Base-by-base conservation (phyloP, 2,888 invertebrate genomes). In the Leptogaster cylindrica region DNA sequence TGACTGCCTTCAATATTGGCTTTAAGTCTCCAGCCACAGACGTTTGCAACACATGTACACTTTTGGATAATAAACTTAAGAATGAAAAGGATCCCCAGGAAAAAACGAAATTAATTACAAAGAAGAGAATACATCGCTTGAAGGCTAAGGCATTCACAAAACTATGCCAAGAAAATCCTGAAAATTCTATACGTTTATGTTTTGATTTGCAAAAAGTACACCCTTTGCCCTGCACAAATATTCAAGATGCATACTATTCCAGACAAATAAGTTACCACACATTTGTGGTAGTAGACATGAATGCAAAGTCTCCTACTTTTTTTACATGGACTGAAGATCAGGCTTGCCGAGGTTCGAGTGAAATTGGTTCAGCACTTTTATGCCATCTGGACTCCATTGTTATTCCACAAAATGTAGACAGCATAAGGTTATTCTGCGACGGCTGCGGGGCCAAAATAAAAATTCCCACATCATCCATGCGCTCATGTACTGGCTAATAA, bases 291-390 rank as follows among this genome's bases (percentile, higher is more conserved):
- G 63, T 52, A 36, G 66, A 55, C 52, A 63, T 69, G 41, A 52
- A 63, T 39, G 33, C 36, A 33, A 44, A 55, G 64, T 31, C 33
- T 33, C 66, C 69, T n/a, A 52, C 46, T 48, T 66, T 69, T 66
- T 69, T 64, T 64, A 64, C 65, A 39, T 65, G 65, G 39, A 65
- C 65, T 14, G 51, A 67, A 48, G 63, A 50, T 63, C 44, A 66
- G 41, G 39, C 63, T 50, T 25, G 63, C 8, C 23, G 23, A 39
- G 65, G 14, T 27, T 27, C 55, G 39, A 23, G 25, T 33, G 36
- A 16, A 8, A 18, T 52, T 39, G 39, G 52, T 25, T 68, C 63
- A 52, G 66, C 68, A 27, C n/a, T n/a, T n/a, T 66, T 66, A 33
- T 33, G 52, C 28, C 28, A 66, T 68, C 50, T 68, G 4, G 25